Evolutionary conservation across 2,888 invertebrate species (phyloP), one percentile per base, ranked within the genome.

Genomic region (Aquatica leii): DNA sequence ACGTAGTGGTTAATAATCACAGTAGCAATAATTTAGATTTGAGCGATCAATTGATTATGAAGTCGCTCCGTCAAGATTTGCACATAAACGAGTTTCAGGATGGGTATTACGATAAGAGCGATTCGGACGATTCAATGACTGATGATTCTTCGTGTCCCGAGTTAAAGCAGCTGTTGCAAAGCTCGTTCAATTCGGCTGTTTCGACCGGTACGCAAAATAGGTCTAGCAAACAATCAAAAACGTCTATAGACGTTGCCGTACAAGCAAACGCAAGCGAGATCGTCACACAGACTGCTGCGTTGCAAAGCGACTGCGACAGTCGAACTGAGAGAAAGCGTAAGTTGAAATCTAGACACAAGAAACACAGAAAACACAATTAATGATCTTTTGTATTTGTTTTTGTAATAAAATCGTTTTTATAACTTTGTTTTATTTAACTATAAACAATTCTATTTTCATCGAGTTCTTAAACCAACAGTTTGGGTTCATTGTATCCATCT

Each of bases 201-300:
- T 66, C 62, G 11, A 55, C 53, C 18, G 64, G 52, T 6, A 60
- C 62, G 69, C 73, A 70, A 75, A 75, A 76, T 51, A 64, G 75
- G 43, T 72, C 71, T 0, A 84, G 84, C 9, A 81, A 83, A 6
- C 84, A 83, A 57, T 85, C 85, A 62, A 84, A 84, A 71, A 84
- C 83, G 0, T 86, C 86, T 48, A 85, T 83, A 54, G 86, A 86
- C 69, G 85, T 86, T 6, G 86, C 85, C 6, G 85, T 86, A n/a
- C 86, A 86, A 72, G 84, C 86, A 0, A 85, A 85, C 74, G 84
- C 85, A 1, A 83, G 82, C 62, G 86, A 86, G 70, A 83, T 86
- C 49, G 82, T 81, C 12, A 78, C 77, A 12, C 83, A 83, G 41
- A 83, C 82, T 17, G 78, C 81, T 6, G 74, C 76, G 2, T 61